A percentile compares a stretch with the other conserved stretches of the same genome.
These are phyloP conservation scores for Anthopleura xanthogrammica DNA, from an alignment of 92 coral and sea anemone species.

Conservation along the genomic window DNA sequence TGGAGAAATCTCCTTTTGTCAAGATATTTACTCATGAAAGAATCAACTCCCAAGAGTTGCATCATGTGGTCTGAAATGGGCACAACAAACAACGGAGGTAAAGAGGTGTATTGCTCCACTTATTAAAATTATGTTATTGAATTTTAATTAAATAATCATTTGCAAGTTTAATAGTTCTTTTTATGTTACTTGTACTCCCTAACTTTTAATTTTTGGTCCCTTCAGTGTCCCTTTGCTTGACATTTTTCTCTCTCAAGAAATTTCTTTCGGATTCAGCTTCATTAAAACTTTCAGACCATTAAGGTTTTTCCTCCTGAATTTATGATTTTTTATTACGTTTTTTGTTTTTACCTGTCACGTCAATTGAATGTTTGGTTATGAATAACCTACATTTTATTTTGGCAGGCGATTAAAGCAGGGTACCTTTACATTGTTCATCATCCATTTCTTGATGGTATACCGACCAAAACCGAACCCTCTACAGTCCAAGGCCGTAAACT, in stretches of 20 bases:
- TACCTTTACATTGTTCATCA: conserved; percentile 64
- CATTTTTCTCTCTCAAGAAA: too few species aligned
- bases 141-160: too few species aligned
- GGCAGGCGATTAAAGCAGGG: conserved; percentile 64
- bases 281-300: not conserved
- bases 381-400: not conserved
- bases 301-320: not conserved
- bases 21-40: too few species aligned
- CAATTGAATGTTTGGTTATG: too few species aligned
- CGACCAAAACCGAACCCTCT: conserved; percentile 22
- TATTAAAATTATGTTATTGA: too few species aligned
- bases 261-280: not conserved
- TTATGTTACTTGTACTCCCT: not conserved
- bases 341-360: too few species aligned
- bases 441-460: conserved; percentile 59
- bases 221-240: too few species aligned
- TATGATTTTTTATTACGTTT: not conserved
- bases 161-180: not conserved
- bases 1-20: too few species aligned
- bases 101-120: too few species aligned
- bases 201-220: not conserved
- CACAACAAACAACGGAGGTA: too few species aligned
- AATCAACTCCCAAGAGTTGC: too few species aligned
- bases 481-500: conserved; percentile 22
- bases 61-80: too few species aligned